Base-by-base conservation (phyloP, 2,888 invertebrate genomes). In the Calliphora vomitoria region DNA sequence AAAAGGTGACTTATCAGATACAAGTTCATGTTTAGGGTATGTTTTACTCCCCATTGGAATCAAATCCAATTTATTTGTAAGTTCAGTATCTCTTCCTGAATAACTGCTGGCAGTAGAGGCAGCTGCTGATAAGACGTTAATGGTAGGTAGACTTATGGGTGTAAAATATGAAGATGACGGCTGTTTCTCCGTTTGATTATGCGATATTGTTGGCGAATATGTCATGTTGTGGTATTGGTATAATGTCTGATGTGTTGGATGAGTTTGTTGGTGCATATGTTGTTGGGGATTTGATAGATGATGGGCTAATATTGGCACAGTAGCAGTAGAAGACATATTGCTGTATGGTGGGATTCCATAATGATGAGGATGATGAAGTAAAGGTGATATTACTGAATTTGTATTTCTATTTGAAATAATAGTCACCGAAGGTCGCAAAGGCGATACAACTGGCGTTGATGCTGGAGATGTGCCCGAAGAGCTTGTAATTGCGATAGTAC, bases 291-390 rank as follows among this genome's bases (percentile, higher is more conserved):
- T 89, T 85, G 88, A 88, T 84, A 90, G 90, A 89, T 90, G 90
- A 89, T 90, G 90, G 89, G 90, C 90, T 90, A 89, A 88, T 84
- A 91, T 90, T 89, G 92, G 91, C 89, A 92, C 90, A 85, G 91
- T 88, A 90, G 90, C 90, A 91, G 91, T 90, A 90, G 88, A 82
- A 84, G 89, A 87, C 87, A 90, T 71, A 75, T 87, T 88, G 20
- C 85, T 86, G 35, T 88, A 89, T 69, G 90, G 78, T 75, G 88
- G 81, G 50, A 83, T 80, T 53, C 88, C 88, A 69, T 90, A 90
- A 76, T 90, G 88, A 72, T 90, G 89, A 76, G 90, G 88, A 72
- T 90, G 89, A 78, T 89, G 89, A 75, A 78, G 81, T 66, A 89
- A 68, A 74, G 89, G 66, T 89, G 91, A 75, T 88, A 90, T 82